Percentiles rank a stretch among this genome's conserved stretches.
Evolutionary conservation across 2,113 vertebrate species (phyloP).

Genomic region (Pterophyllum scalare): DNA sequence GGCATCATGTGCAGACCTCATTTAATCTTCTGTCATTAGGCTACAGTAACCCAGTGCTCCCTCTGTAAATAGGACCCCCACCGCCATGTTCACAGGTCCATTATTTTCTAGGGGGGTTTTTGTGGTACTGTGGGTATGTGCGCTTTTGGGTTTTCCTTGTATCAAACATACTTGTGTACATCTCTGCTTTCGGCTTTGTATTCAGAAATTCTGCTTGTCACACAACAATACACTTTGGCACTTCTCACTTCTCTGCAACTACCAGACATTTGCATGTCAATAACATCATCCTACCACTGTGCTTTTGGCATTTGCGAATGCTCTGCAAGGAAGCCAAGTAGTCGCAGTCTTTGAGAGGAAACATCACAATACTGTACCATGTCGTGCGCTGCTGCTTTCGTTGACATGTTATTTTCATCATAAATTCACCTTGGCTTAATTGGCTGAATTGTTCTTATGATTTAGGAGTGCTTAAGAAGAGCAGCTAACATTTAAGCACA

Average conservation of each 20-base stretch:
- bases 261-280: constrained; percentile 79
- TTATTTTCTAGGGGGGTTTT: constrained; percentile 13
- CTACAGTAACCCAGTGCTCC: constrained; percentile 45
- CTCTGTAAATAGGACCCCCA: constrained; percentile 33
- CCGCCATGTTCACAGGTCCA: constrained; percentile 42
- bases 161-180: constrained; percentile 48
- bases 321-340: constrained; percentile 60
- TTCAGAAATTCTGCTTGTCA: constrained; percentile 74
- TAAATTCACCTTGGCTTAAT: constrained; percentile 27
- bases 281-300: constrained; percentile 65
- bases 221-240: constrained; percentile 77
- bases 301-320: constrained; percentile 65
- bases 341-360: constrained; percentile 56
- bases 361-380: constrained; percentile 49
- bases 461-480: neutral
- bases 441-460: too few species aligned
- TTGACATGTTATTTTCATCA: constrained; percentile 35
- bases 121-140: neutral
- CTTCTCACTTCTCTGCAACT: constrained; percentile 75
- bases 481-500: constrained; percentile 6
- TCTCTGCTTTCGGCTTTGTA: constrained; percentile 53
- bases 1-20: constrained; percentile 58
- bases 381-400: constrained; percentile 20
- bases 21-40: constrained; percentile 68
- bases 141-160: constrained; percentile 45